phyloP scores from a whole-genome alignment of 2,888 invertebrate species.

The Ophion obscuratus region DNA sequence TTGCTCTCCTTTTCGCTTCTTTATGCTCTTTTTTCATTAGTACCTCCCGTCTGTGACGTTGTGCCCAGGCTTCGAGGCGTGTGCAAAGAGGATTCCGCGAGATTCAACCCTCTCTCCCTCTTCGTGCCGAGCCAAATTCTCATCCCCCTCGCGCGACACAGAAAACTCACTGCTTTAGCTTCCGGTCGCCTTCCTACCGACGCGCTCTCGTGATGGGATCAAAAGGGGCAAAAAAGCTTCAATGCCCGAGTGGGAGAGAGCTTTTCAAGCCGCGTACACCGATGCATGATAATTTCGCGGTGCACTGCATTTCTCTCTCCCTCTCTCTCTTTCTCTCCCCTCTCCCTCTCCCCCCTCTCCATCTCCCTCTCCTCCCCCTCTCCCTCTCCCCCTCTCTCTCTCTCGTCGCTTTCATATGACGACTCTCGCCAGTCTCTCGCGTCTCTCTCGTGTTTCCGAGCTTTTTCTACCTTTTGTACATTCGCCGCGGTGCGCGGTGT shows the following conservation, averaged over 20 bases:
- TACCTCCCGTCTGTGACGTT: slow-evolving; percentile 37
- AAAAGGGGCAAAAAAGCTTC: slow-evolving; percentile 65
- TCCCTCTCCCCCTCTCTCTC: neutral
- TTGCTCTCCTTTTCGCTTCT: slow-evolving; percentile 46
- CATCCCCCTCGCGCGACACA: slow-evolving; percentile 40
- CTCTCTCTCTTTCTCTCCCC: neutral
- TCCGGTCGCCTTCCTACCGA: slow-evolving; percentile 33
- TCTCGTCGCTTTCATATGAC: slow-evolving; percentile 39
- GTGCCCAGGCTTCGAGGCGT: slow-evolving; percentile 45
- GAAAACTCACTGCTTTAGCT: slow-evolving; percentile 62
- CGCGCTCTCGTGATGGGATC: slow-evolving; percentile 49
- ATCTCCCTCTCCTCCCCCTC: neutral
- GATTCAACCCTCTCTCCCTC: slow-evolving; percentile 47
- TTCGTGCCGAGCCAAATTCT: slow-evolving; percentile 33
- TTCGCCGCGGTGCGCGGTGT: slow-evolving; percentile 27
- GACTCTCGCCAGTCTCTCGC: slow-evolving; percentile 39
- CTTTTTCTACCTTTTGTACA: slow-evolving; percentile 43
- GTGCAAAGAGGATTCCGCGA: slow-evolving; percentile 53
- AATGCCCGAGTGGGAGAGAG: slow-evolving; percentile 52
- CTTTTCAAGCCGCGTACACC: slow-evolving; percentile 65
- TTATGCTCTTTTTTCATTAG: slow-evolving; percentile 63
- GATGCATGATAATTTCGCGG: slow-evolving; percentile 66
- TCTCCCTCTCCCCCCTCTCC: too few relatives aligned
- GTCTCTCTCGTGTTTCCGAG: slow-evolving; percentile 46
- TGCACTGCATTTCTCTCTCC: slow-evolving; percentile 49